These are phyloP conservation scores for Adelphocoris suturalis DNA, from an alignment of 2,888 invertebrate species.

Conservation along the genomic window DNA sequence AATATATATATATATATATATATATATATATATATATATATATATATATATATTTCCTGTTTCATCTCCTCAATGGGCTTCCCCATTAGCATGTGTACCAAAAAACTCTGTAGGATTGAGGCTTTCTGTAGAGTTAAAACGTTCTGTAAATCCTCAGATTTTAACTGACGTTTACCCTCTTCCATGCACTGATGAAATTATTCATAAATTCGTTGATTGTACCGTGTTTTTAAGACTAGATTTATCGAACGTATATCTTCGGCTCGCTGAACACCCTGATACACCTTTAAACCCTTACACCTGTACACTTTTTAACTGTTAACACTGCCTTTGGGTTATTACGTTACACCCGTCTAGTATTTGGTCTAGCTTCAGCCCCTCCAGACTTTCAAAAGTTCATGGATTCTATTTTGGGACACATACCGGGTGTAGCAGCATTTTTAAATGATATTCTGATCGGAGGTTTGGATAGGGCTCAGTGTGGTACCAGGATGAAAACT, in stretches of 20 bases:
- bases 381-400: slow-evolving; percentile 26
- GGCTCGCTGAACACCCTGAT: slow-evolving; percentile 75
- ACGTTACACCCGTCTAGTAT: neutral
- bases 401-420: neutral
- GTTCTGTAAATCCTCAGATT: neutral
- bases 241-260: slow-evolving; percentile 74
- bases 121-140: neutral
- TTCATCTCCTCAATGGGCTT: neutral
- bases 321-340: slow-evolving; percentile 32
- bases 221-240: neutral
- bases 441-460: slow-evolving; percentile 47
- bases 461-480: neutral
- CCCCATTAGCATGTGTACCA: neutral
- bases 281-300: too few relatives aligned
- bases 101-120: neutral
- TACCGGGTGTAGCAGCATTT: neutral
- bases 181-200: neutral
- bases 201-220: neutral
- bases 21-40: too few relatives aligned
- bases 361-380: slow-evolving; percentile 29
- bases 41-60: neutral
- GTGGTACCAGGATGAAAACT: neutral
- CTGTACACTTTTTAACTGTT: neutral
- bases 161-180: neutral
- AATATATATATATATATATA: too few relatives aligned